These are phyloP conservation scores for Vultur gryphus DNA, from an alignment of 2,797 vertebrate species.

Conservation along the genomic window DNA sequence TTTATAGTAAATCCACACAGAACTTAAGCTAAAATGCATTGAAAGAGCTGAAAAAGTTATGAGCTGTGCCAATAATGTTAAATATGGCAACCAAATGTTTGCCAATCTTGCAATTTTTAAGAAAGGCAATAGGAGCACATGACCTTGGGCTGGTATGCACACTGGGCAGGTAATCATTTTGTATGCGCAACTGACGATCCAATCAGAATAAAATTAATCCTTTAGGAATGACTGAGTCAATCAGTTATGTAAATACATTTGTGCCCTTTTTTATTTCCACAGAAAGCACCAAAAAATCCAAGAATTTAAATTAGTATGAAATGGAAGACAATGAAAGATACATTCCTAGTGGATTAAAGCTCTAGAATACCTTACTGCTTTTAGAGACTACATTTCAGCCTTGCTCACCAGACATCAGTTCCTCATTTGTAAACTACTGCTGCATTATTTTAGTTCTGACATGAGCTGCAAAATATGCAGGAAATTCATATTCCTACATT, in stretches of 20 bases:
- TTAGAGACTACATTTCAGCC: neutral
- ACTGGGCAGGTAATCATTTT: neutral
- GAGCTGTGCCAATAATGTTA: neutral
- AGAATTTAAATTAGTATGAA: neutral
- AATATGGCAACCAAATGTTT: neutral
- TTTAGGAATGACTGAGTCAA: neutral
- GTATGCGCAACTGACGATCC: neutral
- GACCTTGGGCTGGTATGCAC: neutral
- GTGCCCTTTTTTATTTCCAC: neutral
- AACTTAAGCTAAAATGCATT: neutral
- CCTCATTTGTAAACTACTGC: neutral
- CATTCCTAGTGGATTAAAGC: neutral
- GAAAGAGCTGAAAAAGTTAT: neutral
- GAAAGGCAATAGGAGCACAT: rapidly evolving
- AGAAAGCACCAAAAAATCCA: neutral
- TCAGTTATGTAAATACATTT: neutral
- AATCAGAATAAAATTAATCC: neutral
- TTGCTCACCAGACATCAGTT: neutral
- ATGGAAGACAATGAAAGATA: neutral
- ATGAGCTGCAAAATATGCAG: neutral
- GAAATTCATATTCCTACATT: neutral
- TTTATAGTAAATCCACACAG: neutral
- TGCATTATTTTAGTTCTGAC: neutral
- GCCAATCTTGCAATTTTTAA: neutral
- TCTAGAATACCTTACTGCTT: neutral